Evolutionary conservation across 2,888 invertebrate genomes (phyloP).

Genomic region (Chymomyza fuscimana): DNA sequence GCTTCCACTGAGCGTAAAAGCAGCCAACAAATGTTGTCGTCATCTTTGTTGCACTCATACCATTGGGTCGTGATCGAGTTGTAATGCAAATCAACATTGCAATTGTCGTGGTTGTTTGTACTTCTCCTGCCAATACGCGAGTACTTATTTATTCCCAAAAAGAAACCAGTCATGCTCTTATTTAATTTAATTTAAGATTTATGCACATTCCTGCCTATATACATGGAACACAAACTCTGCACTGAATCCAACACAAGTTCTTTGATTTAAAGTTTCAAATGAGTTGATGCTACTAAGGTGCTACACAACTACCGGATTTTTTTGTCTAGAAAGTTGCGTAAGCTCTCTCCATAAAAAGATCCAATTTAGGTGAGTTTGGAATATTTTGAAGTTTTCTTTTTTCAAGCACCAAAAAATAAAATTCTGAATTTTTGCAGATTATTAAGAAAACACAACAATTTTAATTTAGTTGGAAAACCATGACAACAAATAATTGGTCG

Average conservation of each 20-base stretch:
- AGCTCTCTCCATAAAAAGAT: too few species aligned
- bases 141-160: background rate
- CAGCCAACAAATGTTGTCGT: background rate
- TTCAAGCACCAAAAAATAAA: too few species aligned
- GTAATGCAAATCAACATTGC: constrained; percentile 9
- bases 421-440: too few species aligned
- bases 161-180: constrained; percentile 1
- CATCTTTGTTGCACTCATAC: background rate
- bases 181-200: background rate
- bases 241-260: too few species aligned
- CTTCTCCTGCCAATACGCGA: background rate
- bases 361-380: too few species aligned
- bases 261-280: background rate
- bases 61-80: constrained; percentile 1
- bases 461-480: too few species aligned
- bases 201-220: background rate
- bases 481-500: too few species aligned
- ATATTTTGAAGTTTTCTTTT: too few species aligned
- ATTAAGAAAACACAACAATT: background rate
- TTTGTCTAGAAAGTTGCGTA: too few species aligned
- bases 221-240: too few species aligned
- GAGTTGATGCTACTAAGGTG: background rate
- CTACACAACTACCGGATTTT: too few species aligned
- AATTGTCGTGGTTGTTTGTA: constrained; percentile 3
- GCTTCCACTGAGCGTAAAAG: constrained; percentile 5